These are phyloP conservation scores for Himalopsyche phryganea DNA, from an alignment of 1,140 invertebrate species.

Conservation along the genomic window DNA sequence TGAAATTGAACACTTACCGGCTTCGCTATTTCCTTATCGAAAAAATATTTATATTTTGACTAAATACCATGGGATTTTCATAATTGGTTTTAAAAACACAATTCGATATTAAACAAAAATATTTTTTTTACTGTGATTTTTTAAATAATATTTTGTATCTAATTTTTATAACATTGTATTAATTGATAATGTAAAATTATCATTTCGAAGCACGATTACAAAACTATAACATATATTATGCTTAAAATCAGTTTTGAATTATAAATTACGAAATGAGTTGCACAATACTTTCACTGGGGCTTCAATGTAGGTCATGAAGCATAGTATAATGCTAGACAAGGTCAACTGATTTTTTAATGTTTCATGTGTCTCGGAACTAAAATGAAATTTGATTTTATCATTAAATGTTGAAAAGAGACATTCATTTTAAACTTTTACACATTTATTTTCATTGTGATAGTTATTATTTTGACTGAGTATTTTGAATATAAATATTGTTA, in stretches of 20 bases:
- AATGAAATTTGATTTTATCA: too few relatives aligned
- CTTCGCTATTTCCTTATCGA: neutral
- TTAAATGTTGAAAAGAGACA: too few relatives aligned
- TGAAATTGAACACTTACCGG: slow-evolving; percentile 7
- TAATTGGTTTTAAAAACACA: neutral
- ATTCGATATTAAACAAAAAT: neutral
- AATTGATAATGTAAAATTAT: too few relatives aligned
- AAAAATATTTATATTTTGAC: neutral
- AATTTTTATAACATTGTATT: neutral
- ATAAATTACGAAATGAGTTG: slow-evolving; percentile 24
- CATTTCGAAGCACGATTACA: too few relatives aligned
- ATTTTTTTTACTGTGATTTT: neutral
- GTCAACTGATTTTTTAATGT: slow-evolving; percentile 8
- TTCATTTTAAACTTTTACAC: too few relatives aligned
- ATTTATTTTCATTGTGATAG: too few relatives aligned
- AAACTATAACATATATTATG: neutral
- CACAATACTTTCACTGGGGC: slow-evolving; percentile 23
- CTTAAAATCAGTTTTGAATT: slow-evolving; percentile 21
- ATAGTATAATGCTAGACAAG: slow-evolving; percentile 14
- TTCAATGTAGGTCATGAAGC: slow-evolving; percentile 23
- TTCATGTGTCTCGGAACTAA: too few relatives aligned
- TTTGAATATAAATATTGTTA: too few relatives aligned
- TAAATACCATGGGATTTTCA: neutral
- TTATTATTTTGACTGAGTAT: too few relatives aligned
- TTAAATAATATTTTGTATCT: neutral